Percentiles rank a stretch among this genome's conserved stretches.
These are phyloP conservation scores for Ursus arctos DNA, from an alignment of 2,113 vertebrate species.

Conservation along the genomic window DNA sequence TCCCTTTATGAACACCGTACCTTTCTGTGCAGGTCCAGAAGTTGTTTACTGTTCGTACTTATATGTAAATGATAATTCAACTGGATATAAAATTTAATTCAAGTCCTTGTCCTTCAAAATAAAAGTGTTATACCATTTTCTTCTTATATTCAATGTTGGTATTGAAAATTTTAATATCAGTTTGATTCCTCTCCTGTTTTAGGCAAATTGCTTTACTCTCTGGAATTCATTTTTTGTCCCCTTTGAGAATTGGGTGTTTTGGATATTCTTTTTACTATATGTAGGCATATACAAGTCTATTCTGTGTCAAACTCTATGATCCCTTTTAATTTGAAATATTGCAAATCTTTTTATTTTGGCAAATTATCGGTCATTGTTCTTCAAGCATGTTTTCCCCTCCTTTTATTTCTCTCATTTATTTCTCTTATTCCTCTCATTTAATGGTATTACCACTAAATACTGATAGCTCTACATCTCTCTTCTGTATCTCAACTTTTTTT, in stretches of 20 bases:
- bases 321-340: background rate
- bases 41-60: background rate
- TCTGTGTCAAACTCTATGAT: background rate
- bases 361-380: background rate
- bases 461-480: background rate
- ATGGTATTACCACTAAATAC: background rate
- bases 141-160: background rate
- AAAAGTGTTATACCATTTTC: background rate
- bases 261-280: background rate
- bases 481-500: background rate
- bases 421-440: background rate
- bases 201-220: background rate
- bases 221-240: background rate
- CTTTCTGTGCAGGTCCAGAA: background rate
- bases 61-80: background rate
- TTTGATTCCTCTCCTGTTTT: background rate
- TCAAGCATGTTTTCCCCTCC: background rate
- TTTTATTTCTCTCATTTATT: background rate
- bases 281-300: background rate
- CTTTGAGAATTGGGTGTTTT: background rate
- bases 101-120: background rate
- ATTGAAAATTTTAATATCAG: background rate
- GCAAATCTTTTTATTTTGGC: background rate
- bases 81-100: background rate
- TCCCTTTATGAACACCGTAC: background rate